phyloP scores from a whole-genome alignment of 1,140 invertebrate genomes.

The Coptotermes formosanus region DNA sequence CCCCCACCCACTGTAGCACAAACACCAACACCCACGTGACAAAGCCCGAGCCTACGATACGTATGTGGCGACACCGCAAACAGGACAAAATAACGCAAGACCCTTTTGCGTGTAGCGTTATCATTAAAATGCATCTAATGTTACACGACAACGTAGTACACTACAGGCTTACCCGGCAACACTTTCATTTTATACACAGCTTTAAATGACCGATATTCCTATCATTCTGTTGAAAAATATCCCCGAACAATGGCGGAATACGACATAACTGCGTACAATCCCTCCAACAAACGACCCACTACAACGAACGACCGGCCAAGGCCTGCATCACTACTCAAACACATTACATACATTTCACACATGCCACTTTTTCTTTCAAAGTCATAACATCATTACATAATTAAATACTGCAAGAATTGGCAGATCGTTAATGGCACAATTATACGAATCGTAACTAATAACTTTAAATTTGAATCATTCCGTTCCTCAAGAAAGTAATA shows the following conservation, averaged over 20 bases:
- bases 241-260: conserved; percentile 33
- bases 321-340: conserved; percentile 23
- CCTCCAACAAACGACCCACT: conserved; percentile 25
- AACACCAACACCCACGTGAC: conserved; percentile 31
- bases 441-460: not conserved
- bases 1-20: not conserved
- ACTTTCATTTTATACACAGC: conserved; percentile 20
- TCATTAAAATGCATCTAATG: not conserved
- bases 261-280: conserved; percentile 31
- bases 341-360: conserved; percentile 18
- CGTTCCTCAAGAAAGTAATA: conserved; percentile 22
- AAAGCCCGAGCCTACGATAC: conserved; percentile 29
- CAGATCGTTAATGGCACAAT: not conserved
- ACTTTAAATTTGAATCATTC: conserved; percentile 10
- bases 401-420: not conserved
- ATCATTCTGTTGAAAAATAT: conserved; percentile 23
- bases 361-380: not conserved
- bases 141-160: conserved; percentile 4
- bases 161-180: conserved; percentile 20
- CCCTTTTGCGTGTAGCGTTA: not conserved
- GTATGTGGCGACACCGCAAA: conserved; percentile 26
- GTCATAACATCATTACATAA: not conserved
- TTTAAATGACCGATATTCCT: conserved; percentile 7
- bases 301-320: conserved; percentile 34
- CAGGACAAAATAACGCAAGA: conserved; percentile 23